A percentile compares a stretch with the other conserved stretches of the same genome.
phyloP scores from a whole-genome alignment of 1,140 invertebrate species.

The Aradophagus sp. region DNA sequence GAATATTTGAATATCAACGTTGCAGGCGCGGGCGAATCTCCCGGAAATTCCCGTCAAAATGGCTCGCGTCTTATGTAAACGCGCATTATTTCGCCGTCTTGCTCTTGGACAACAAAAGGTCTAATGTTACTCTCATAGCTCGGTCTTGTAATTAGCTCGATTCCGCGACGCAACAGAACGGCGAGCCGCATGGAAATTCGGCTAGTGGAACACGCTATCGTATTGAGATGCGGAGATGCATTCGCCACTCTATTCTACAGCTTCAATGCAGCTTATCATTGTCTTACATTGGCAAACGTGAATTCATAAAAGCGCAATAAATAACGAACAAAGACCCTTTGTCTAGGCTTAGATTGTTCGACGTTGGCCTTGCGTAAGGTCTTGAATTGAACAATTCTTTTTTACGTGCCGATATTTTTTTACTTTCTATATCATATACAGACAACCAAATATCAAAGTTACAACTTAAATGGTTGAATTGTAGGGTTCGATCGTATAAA shows the following conservation, averaged over 20 bases:
- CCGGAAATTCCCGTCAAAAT: slow-evolving; percentile 18
- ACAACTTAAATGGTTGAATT: too few species aligned
- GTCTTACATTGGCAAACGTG: slow-evolving; percentile 9
- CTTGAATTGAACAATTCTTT: too few species aligned
- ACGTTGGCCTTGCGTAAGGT: too few species aligned
- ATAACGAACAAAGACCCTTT: slow-evolving; percentile 10
- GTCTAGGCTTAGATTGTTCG: too few species aligned
- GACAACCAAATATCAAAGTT: too few species aligned
- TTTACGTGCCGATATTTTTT: too few species aligned
- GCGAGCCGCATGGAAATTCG: slow-evolving; percentile 29
- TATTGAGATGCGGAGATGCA: slow-evolving; percentile 19
- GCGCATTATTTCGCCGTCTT: slow-evolving; percentile 19
- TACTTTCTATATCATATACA: too few species aligned
- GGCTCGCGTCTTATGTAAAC: slow-evolving; percentile 18
- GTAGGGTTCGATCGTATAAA: too few species aligned
- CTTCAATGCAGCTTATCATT: slow-evolving; percentile 29
- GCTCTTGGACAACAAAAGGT: slow-evolving; percentile 27
- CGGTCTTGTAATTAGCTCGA: slow-evolving; percentile 16
- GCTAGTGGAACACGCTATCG: slow-evolving; percentile 20
- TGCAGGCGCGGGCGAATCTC: neutral
- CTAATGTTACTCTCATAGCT: slow-evolving; percentile 7
- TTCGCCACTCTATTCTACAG: slow-evolving; percentile 9
- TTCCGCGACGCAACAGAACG: slow-evolving; percentile 10
- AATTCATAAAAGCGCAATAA: slow-evolving; percentile 10
- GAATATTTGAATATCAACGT: slow-evolving; percentile 12